Evolutionary conservation across 2,113 vertebrate genomes (phyloP), one percentile per base, ranked within the genome.

Genomic region (Proterorhinus semilunaris): DNA sequence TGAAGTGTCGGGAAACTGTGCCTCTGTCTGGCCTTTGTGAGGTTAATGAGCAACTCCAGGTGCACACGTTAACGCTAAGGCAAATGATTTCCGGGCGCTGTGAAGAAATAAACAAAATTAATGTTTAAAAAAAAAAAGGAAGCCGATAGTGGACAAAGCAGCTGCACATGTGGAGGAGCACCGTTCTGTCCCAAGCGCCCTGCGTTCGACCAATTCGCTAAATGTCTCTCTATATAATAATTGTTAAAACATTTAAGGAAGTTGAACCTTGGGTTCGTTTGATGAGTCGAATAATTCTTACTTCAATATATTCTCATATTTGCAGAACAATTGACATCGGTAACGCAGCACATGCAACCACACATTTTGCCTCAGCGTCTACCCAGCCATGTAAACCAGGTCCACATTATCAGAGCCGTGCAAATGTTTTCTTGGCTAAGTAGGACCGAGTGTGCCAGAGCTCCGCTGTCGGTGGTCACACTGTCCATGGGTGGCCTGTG

Each of bases 401-500:
- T 51, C 59, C 51, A 8, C 10, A 47, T 58, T 10, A 46, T 66
- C 69, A 49, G 36, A 7, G 9, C 59, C 21, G 13, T 52, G 51
- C 45, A 58, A 57, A 65, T 46, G 21, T 54, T 11, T 16, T 61
- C 11, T 11, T 61, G 66, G 10, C 64, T 50, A 52, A 58, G 62
- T 55, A 21, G 43, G 49, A 6, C 7, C 10, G 58, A 71, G 62
- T 74, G 69, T 78, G 51, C 63, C 65, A 49, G 58, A 59, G 27
- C 68, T 68, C 21, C 68, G n/a, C 66, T 71, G 68, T 71, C 50
- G n/a, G 69, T 7, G 58, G 78, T 71, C 64, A 27, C 72, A 71
- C 66, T 55, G 78, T 69, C 80, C 16, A 6, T 65, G 36, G 79
- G 63, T 69, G 67, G 78, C 55, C 49, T 11, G 62, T 9, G 17